Percentiles rank a stretch among this genome's conserved stretches.
Conservation (phyloP, 2,797 vertebrate species). For the Aphelocoma californica region DNA sequence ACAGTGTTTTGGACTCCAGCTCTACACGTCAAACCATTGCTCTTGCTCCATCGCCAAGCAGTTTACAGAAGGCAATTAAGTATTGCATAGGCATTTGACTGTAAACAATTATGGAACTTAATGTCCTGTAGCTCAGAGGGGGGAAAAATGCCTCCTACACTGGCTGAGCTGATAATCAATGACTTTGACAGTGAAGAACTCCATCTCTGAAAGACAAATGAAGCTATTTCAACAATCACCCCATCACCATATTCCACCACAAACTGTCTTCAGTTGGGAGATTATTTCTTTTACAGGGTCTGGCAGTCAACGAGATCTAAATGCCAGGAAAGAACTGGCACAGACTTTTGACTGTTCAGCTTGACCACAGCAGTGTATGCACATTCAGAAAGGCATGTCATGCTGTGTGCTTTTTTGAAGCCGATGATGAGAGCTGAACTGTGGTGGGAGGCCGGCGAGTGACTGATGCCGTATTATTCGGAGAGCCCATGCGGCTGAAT, state of each 20-base stretch:
- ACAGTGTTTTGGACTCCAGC: constrained; percentile 22
- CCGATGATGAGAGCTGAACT: neutral
- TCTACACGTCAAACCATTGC: neutral
- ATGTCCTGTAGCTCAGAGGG: constrained; percentile 31
- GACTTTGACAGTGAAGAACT: constrained; percentile 14
- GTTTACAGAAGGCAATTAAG: constrained; percentile 49
- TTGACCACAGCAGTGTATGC: constrained; percentile 1
- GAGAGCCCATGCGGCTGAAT: neutral
- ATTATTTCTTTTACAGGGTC: neutral
- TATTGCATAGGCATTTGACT: constrained; percentile 46
- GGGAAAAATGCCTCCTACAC: neutral
- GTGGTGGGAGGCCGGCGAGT: neutral
- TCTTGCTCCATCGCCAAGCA: constrained; percentile 38
- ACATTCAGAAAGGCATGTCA: neutral
- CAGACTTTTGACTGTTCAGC: neutral
- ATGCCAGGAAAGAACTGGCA: constrained; percentile 25
- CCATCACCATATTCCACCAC: neutral
- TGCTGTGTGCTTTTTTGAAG: neutral
- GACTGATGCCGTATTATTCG: neutral
- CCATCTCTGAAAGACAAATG: neutral
- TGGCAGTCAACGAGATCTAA: neutral
- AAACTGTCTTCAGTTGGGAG: neutral
- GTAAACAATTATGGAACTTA: constrained; percentile 52
- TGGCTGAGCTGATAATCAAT: constrained; percentile 18
- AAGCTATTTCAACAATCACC: neutral